Evolutionary conservation across 2,797 vertebrate species (phyloP).

Genomic region (Pipistrellus kuhlii): DNA sequence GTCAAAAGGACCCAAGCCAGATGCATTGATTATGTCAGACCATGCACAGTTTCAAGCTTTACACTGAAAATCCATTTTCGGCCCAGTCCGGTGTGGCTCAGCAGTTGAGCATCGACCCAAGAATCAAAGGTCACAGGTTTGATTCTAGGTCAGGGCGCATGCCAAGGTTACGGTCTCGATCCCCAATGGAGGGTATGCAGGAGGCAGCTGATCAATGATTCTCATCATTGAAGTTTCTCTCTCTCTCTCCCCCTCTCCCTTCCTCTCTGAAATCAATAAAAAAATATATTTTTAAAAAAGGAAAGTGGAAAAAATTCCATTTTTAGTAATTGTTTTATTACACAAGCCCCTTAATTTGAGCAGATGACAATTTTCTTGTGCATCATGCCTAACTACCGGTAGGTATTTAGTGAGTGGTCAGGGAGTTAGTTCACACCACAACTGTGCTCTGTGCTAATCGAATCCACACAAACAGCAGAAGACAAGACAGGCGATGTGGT

Average conservation of each 20-base stretch:
- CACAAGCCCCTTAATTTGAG: neutral
- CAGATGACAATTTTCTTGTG: neutral
- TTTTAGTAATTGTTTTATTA: neutral
- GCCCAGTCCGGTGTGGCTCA: neutral
- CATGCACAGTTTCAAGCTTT: neutral
- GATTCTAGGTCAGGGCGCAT: too few species aligned
- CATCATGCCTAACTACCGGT: neutral
- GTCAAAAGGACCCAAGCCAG: neutral
- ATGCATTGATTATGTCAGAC: neutral
- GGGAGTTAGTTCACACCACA: neutral
- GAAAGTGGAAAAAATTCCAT: too few species aligned
- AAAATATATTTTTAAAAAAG: too few species aligned
- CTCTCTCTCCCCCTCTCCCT: too few species aligned
- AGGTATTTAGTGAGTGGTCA: neutral
- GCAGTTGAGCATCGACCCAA: too few species aligned
- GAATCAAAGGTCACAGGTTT: too few species aligned
- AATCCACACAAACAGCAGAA: slow-evolving; percentile 49
- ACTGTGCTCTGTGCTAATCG: neutral
- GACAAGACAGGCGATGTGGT: neutral
- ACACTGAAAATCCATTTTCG: neutral
- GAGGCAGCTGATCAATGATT: too few species aligned
- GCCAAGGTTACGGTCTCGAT: too few species aligned
- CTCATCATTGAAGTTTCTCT: too few species aligned
- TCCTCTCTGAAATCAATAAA: too few species aligned
- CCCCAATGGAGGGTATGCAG: too few species aligned